Evolutionary conservation across 2,888 invertebrate genomes (phyloP).

Genomic region (Tiliacea aurago): DNA sequence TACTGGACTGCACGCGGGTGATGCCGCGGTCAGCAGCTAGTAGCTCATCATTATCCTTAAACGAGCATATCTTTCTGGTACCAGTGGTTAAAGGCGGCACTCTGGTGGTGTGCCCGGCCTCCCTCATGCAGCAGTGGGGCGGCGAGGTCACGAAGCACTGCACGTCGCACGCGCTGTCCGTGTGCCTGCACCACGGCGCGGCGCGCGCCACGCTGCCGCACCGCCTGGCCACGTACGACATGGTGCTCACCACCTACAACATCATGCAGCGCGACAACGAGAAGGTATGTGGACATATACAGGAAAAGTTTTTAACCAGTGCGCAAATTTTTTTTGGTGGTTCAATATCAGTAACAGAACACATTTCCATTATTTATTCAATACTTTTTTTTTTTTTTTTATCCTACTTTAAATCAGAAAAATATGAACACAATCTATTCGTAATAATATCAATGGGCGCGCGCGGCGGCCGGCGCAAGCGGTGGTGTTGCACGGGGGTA

Average conservation of each 20-base stretch:
- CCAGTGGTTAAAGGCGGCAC: constrained; percentile 92
- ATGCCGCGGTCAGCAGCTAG: no score
- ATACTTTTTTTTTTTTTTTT: no score
- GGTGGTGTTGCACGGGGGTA: no score
- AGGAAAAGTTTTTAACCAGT: no score
- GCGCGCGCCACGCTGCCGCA: constrained; percentile 92
- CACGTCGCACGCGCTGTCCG: constrained; percentile 90
- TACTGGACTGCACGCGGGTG: no score
- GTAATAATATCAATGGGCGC: no score
- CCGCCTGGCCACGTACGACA: constrained; percentile 92
- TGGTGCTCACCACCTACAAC: constrained; percentile 97
- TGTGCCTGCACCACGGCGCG: constrained; percentile 95
- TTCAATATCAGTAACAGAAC: no score
- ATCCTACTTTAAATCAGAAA: no score
- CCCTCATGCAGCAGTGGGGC: constrained; percentile 97
- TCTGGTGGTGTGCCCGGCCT: constrained; percentile 98
- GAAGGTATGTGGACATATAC: constrained; percentile 72
- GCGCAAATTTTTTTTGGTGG: no score
- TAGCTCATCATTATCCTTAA: not conserved
- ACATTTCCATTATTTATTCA: no score
- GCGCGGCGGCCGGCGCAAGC: no score
- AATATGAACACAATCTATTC: no score
- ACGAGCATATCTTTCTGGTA: not conserved
- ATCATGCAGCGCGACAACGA: constrained; percentile 92
- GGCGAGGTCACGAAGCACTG: constrained; percentile 93